These are phyloP conservation scores for Clupea harengus DNA, from an alignment of 2,113 vertebrate species.

Conservation along the genomic window DNA sequence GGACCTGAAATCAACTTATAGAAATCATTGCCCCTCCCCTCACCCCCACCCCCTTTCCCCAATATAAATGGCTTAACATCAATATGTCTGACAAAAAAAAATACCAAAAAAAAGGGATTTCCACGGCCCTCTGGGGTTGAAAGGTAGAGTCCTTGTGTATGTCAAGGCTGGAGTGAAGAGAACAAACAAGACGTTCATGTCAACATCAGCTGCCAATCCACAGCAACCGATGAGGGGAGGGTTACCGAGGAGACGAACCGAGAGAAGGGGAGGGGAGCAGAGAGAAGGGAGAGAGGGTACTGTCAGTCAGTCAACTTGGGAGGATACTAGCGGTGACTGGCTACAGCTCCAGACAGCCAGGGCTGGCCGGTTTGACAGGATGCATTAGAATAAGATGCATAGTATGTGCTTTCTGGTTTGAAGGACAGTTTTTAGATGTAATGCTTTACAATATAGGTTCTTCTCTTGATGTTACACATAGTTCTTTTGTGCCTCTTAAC, in stretches of 20 bases:
- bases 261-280: background rate
- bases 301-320: background rate
- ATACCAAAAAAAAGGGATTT: background rate
- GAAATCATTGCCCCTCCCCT: background rate
- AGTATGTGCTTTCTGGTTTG: background rate
- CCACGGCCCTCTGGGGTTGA: background rate
- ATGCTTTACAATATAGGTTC: no score
- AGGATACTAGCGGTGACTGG: background rate
- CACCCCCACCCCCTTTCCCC: no score
- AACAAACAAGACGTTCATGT: background rate
- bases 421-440: no score
- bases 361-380: background rate
- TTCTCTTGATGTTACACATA: no score
- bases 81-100: background rate
- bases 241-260: background rate
- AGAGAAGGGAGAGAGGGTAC: background rate
- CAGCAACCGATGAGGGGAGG: background rate
- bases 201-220: constrained; percentile 13
- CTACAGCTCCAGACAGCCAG: background rate
- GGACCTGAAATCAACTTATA: background rate
- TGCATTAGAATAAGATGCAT: background rate
- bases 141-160: background rate
- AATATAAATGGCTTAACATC: background rate
- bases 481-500: no score
- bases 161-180: background rate